Evolutionary conservation across 2,888 invertebrate species (phyloP).

Genomic region (Synergus gifuensis): DNA sequence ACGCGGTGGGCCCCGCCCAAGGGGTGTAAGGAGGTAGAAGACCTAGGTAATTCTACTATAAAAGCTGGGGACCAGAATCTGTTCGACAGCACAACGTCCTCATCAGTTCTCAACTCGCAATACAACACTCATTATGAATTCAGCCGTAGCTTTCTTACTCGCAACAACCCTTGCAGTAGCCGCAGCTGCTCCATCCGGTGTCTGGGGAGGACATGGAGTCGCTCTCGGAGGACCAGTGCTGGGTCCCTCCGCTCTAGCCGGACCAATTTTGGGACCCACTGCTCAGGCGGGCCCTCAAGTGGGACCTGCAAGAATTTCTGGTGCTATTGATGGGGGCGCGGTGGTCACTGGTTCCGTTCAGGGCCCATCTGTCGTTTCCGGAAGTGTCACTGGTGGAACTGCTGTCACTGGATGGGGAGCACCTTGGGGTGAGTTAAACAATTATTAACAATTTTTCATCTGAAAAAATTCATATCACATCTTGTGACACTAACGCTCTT

Average conservation of each 20-base stretch:
- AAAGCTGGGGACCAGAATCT: conserved; percentile 64
- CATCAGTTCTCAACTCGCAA: conserved; percentile 49
- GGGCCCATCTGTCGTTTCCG: conserved; percentile 72
- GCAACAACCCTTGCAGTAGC: conserved; percentile 66
- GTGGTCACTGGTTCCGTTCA: conserved; percentile 73
- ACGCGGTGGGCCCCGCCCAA: conserved; percentile 74
- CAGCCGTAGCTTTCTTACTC: conserved; percentile 65
- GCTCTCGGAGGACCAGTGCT: conserved; percentile 70
- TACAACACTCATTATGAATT: conserved; percentile 54
- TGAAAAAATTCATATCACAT: neutral
- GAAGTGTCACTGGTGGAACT: conserved; percentile 70
- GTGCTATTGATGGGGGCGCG: conserved; percentile 74
- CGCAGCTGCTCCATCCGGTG: conserved; percentile 69
- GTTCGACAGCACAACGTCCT: conserved; percentile 66
- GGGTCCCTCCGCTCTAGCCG: conserved; percentile 69
- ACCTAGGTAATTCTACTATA: conserved; percentile 64
- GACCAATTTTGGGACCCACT: conserved; percentile 68
- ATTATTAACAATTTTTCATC: neutral
- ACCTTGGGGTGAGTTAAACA: neutral
- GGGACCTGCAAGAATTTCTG: conserved; percentile 73
- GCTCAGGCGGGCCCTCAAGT: conserved; percentile 69
- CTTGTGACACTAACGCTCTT: no score
- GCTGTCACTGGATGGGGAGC: conserved; percentile 64
- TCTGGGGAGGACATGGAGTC: conserved; percentile 61
- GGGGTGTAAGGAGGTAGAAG: conserved; percentile 60